phyloP scores from a whole-genome alignment of 1,140 invertebrate species.

The Oedothorax gibbosus region DNA sequence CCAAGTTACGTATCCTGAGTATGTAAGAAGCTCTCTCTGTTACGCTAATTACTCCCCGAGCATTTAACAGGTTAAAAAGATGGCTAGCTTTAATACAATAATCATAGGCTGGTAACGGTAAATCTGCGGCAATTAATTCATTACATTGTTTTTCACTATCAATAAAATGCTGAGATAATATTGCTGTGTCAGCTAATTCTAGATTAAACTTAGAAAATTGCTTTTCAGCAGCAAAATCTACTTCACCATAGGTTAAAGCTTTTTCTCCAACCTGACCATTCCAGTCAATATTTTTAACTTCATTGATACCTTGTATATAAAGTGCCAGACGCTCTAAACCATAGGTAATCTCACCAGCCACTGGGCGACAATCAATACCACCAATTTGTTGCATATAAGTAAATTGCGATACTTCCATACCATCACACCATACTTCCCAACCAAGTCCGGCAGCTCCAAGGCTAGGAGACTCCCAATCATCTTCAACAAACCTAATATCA shows the following conservation, averaged over 20 bases:
- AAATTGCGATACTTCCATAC: neutral
- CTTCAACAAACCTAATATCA: conserved; percentile 9
- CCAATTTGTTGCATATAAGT: conserved; percentile 1
- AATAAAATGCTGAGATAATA: neutral
- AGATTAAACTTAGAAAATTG: neutral
- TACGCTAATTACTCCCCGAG: neutral
- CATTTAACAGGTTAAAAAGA: neutral
- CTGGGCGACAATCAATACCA: neutral
- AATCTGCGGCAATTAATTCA: neutral
- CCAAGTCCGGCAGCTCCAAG: neutral
- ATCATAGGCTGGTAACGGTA: neutral
- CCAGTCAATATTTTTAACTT: neutral
- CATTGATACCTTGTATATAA: neutral
- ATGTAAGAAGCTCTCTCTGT: neutral
- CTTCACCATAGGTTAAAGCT: neutral
- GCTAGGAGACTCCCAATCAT: neutral
- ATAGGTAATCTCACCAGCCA: neutral
- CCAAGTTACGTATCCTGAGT: neutral
- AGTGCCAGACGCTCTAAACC: neutral
- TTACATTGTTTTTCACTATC: neutral
- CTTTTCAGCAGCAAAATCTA: neutral
- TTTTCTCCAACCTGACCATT: neutral
- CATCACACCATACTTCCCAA: neutral
- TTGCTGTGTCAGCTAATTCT: neutral
- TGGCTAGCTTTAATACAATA: neutral